phyloP scores from a whole-genome alignment of 2,113 vertebrate species.

The Sporophila hypoxantha region DNA sequence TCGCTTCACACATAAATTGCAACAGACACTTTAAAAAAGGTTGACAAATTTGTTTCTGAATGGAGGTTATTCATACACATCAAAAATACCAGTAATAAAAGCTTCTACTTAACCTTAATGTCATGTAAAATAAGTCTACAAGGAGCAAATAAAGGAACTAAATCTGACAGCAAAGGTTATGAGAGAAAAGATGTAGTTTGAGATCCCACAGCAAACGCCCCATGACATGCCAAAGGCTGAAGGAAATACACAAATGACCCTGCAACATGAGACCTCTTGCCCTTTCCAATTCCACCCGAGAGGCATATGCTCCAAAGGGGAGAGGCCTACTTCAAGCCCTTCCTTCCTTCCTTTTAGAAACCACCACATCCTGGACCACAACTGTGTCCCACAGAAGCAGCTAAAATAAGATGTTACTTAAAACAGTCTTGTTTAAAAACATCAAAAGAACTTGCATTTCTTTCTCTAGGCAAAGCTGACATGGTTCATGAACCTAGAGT shows the following conservation, averaged over 20 bases:
- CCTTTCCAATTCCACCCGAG: constrained; percentile 75
- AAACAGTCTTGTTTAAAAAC: background rate
- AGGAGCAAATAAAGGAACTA: constrained; percentile 66
- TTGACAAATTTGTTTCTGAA: constrained; percentile 68
- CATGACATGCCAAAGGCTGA: constrained; percentile 56
- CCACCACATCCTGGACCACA: constrained; percentile 52
- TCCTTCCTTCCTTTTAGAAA: constrained; percentile 61
- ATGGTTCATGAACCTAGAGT: background rate
- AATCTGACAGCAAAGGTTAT: constrained; percentile 80
- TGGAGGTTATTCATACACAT: constrained; percentile 62
- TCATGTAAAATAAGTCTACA: constrained; percentile 64
- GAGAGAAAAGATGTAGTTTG: constrained; percentile 68
- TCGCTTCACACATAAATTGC: constrained; percentile 44
- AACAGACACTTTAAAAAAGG: constrained; percentile 61
- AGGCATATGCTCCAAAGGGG: constrained; percentile 76
- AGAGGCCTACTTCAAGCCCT: constrained; percentile 61
- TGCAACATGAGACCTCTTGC: constrained; percentile 79
- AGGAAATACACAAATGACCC: constrained; percentile 72
- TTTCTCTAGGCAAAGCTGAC: constrained; percentile 11
- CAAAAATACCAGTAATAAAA: constrained; percentile 66
- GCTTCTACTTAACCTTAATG: constrained; percentile 67
- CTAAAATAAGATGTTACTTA: constrained; percentile 24
- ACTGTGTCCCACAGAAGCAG: constrained; percentile 7
- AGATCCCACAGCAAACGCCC: constrained; percentile 69
- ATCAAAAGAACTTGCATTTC: background rate